Evolutionary conservation across 2,888 invertebrate species (phyloP), one percentile per base, ranked within the genome.

Genomic region (Oegoconia quadripuncta): DNA sequence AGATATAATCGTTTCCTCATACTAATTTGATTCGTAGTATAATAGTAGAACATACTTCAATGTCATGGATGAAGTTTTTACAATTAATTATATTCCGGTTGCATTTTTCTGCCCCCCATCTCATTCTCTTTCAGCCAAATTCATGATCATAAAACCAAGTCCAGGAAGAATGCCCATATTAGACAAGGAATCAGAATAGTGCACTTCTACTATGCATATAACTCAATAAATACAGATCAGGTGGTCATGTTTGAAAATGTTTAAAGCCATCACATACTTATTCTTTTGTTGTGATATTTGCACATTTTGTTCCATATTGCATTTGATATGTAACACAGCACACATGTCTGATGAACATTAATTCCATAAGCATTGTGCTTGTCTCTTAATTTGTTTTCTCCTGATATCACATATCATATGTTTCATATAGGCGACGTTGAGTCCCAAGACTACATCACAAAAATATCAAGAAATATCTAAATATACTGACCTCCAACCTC

Each of bases 401-500:
- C 20, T 22, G 9, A 32, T 15, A 29, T 29, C n/a, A 16, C 3
- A 8, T 14, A 2, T 2, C 14, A 28, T 8, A 16, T 12, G 15
- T 12, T 8, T 16, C 29, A 3, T 29, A 9, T n/a, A 9, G n/a
- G 1, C 3, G 9, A n/a, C n/a, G 26, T 12, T 11, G 2, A 12
- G 4, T 29, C 16, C 5, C 29, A 16, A 29, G 9, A 16, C n/a
- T 13, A 22, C 11, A 12, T 17, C 14, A 12, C 17, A 14, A n/a
- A 7, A 16, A 17, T 30, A 30, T 8, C n/a, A 11, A 18, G 5
- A 31, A 29, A 29, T 11, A 31, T 11, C 7, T 1, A 7, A 8
- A 20, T 16, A 22, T 31, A 82, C 83, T 75, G 57, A 91, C 91
- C 88, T 91, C 91, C 54, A 89, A 81, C 60, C 91, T 89, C 75